These are phyloP conservation scores for Trichogramma dendrolimi DNA, from an alignment of 2,888 invertebrate genomes.

Conservation along the genomic window DNA sequence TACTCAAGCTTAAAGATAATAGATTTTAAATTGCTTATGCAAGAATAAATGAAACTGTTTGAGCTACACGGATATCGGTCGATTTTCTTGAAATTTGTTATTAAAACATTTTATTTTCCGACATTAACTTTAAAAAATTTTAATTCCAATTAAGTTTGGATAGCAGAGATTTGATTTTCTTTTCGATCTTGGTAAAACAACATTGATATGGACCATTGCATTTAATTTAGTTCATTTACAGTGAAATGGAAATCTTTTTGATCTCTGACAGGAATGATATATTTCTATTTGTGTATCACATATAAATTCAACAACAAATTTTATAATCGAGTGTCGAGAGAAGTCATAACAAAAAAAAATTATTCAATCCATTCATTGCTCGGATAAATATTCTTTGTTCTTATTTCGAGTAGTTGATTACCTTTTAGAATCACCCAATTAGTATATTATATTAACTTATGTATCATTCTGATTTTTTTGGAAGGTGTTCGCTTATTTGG, in stretches of 20 bases:
- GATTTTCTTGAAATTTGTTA: constrained; percentile 20
- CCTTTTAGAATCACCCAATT: no score
- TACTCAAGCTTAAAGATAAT: constrained; percentile 16
- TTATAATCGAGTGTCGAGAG: no score
- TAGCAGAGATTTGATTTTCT: constrained; percentile 27
- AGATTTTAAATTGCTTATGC: constrained; percentile 7
- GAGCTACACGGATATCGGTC: constrained; percentile 14
- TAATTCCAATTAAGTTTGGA: constrained; percentile 22
- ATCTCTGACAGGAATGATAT: constrained; percentile 29
- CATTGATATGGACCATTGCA: constrained; percentile 19
- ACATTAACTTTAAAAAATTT: constrained; percentile 15
- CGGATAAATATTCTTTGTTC: no score
- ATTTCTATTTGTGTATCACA: constrained; percentile 16
- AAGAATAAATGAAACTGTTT: constrained; percentile 20
- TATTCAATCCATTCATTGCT: no score
- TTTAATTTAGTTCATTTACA: constrained; percentile 20
- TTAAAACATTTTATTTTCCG: background rate
- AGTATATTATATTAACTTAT: no score
- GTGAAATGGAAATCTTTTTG: constrained; percentile 27
- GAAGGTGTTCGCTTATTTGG: no score
- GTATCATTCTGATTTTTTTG: no score
- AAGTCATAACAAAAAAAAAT: no score
- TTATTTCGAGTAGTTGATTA: no score
- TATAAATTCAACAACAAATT: no score
- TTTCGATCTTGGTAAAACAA: constrained; percentile 16